Conservation (phyloP, 2,113 vertebrate genomes). For the Zosterops hypoxanthus region DNA sequence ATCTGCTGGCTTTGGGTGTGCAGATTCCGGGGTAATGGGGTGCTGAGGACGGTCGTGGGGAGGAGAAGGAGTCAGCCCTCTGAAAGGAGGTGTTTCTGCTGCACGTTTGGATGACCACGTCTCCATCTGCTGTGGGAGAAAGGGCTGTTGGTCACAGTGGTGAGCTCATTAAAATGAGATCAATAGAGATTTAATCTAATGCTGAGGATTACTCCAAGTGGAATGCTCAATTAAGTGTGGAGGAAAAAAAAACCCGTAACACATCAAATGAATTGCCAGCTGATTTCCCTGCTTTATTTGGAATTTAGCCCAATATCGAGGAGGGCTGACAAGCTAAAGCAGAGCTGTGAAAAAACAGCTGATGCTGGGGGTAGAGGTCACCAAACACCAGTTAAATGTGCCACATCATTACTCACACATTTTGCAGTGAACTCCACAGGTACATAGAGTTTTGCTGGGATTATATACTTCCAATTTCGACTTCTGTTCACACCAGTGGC, state of each 20-base stretch:
- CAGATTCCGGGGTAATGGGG: neutral
- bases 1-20: neutral
- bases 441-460: neutral
- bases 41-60: rapidly evolving
- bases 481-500: neutral
- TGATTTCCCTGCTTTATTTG: constrained; percentile 30
- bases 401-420: neutral
- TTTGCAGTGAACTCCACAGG: neutral
- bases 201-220: constrained; percentile 12
- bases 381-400: neutral
- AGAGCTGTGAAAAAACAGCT: neutral
- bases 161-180: constrained; percentile 64
- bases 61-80: neutral
- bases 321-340: neutral
- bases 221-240: constrained; percentile 49
- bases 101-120: rapidly evolving
- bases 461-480: neutral
- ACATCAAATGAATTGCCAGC: constrained; percentile 12
- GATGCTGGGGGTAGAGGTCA: neutral
- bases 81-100: neutral
- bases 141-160: constrained; percentile 23
- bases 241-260: neutral
- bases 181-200: constrained; percentile 62
- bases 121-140: neutral
- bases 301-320: neutral